Conservation (phyloP, 2,888 invertebrate species). For the Dicranocentrus wangi region DNA sequence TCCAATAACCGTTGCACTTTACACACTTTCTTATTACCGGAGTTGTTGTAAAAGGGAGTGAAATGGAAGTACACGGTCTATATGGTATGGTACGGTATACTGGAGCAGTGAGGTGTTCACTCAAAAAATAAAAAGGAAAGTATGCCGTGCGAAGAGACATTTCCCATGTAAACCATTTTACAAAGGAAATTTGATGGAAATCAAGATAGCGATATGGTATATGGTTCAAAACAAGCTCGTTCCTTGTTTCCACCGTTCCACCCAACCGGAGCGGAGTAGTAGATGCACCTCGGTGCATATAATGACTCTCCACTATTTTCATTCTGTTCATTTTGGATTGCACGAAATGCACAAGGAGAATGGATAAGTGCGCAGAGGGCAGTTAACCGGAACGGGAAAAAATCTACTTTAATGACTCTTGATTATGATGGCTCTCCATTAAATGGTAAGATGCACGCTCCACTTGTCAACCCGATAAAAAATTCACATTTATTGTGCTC, state of each 20-base stretch:
- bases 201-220: conserved; percentile 40
- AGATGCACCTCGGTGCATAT: neutral
- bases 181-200: conserved; percentile 62
- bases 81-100: neutral
- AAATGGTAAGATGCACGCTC: conserved; percentile 49
- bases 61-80: conserved; percentile 12
- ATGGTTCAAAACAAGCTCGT: too few species aligned
- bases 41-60: conserved; percentile 1
- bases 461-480: conserved; percentile 56
- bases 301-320: neutral
- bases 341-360: neutral
- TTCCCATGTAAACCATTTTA: conserved; percentile 50
- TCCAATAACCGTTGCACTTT: conserved; percentile 22
- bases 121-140: too few species aligned
- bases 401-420: conserved; percentile 58
- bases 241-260: too few species aligned
- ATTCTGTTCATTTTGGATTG: neutral
- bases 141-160: conserved; percentile 54
- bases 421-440: conserved; percentile 53
- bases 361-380: conserved; percentile 44
- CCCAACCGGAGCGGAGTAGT: neutral
- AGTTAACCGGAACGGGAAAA: conserved; percentile 56
- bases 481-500: conserved; percentile 27
- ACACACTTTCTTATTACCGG: conserved; percentile 36
- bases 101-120: conserved; percentile 2